Evolutionary conservation across 23 tunicate genomes (phyloP), one percentile per base, ranked within the genome.

Genomic region (Pegea sp.): DNA sequence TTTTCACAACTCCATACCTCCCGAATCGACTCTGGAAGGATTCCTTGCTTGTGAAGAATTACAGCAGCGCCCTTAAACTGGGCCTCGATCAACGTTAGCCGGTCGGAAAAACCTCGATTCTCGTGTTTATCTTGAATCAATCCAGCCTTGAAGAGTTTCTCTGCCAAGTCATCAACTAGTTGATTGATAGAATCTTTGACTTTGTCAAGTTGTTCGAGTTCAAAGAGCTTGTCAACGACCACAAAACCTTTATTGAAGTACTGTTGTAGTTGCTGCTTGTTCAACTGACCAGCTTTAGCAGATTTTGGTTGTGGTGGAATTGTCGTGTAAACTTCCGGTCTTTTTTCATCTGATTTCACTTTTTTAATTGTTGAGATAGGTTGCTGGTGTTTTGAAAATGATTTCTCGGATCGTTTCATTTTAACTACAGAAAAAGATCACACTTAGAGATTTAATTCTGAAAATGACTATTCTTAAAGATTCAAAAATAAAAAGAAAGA

Each of bases 231-330:
- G 49, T 74, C 32, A 18, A 84, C 68, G 19, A 74, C 28, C 2
- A 84, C 65, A 44, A 33, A 84, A 26, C 95, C 95, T 84, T 84
- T 74, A 30, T 84, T 84, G 68, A 84, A 84, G 59, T 44, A 84
- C 18, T 84, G 75, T 6, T 73, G 57, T 0, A 84, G 56, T 59
- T 84, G 95, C 25, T 68, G 62, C 5, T 52, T 53, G 1, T 77
- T 73, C 31, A 84, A 57, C 44, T 84, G 95, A 3, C 95, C 84
- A 24, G 53, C 29, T 51, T 84, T 73, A 33, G 73, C 74, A 19
- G 57, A 70, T 30, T 63, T 50, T 4, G 95, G 95, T 25, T 73
- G 95, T 8, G 55, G 24, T 49, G 95, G 95, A 54, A 50, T 60
- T 0, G 30, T 51, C 2, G 72, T 64, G 53, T 84, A 84, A 0